Evolutionary conservation across 37 sponge, comb jelly and placozoan genomes (phyloP).

Genomic region (Diacarnus erythraeanus): DNA sequence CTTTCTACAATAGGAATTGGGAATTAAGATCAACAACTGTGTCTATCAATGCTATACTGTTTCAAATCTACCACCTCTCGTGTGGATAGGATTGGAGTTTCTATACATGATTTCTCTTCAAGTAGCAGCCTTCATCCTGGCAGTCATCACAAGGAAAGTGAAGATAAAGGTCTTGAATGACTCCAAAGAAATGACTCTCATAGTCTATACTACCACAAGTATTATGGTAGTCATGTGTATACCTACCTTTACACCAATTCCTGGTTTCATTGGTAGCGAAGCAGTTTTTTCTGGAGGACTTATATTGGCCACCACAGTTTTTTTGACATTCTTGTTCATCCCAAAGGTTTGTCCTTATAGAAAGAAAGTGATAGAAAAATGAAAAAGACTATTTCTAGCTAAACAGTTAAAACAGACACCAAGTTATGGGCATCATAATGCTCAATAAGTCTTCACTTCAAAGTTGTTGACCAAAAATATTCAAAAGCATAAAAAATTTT

Average conservation of each 20-base stretch:
- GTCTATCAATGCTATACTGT: background rate
- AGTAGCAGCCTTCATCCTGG: background rate
- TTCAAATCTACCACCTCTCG: background rate
- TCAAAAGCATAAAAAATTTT: too few relatives aligned
- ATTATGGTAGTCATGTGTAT: slow-evolving; percentile 26
- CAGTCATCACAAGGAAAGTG: background rate
- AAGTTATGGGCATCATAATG: too few relatives aligned
- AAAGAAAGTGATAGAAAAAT: background rate
- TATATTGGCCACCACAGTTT: slow-evolving; percentile 18
- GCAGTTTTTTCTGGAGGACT: slow-evolving; percentile 17
- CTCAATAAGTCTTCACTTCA: too few relatives aligned
- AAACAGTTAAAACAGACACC: too few relatives aligned
- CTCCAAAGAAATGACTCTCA: slow-evolving; percentile 2
- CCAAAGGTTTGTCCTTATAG: slow-evolving; percentile 22
- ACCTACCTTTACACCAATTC: slow-evolving; percentile 1
- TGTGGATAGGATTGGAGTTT: slow-evolving; percentile 7
- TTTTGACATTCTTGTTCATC: slow-evolving; percentile 20
- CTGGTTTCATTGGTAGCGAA: background rate
- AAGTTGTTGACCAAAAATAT: too few relatives aligned
- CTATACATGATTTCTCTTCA: background rate
- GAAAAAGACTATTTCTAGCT: background rate
- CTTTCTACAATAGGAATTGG: background rate
- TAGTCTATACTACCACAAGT: slow-evolving; percentile 32
- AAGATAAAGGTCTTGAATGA: background rate
- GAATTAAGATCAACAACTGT: background rate